These are phyloP conservation scores for Elanus axillaris DNA, from an alignment of 2,113 vertebrate genomes.

Conservation along the genomic window DNA sequence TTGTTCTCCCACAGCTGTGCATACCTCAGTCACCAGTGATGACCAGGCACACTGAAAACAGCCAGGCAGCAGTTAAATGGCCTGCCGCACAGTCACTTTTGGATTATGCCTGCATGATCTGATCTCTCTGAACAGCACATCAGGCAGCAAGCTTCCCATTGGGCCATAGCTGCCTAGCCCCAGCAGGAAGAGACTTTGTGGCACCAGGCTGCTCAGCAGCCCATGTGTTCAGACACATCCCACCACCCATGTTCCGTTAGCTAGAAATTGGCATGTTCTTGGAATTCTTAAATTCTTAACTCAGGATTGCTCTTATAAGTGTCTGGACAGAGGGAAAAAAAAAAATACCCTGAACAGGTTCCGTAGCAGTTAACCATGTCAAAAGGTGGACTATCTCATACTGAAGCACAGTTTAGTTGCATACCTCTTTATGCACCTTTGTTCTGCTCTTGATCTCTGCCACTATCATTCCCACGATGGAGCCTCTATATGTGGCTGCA, in stretches of 20 bases:
- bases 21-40: neutral
- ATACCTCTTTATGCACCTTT: constrained; percentile 98
- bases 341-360: neutral
- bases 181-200: neutral
- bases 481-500: constrained; percentile 90
- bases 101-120: neutral
- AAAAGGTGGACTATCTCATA: neutral
- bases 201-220: neutral
- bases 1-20: neutral
- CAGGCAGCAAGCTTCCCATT: neutral
- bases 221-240: neutral
- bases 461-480: constrained; percentile 98
- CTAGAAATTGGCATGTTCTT: neutral
- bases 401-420: neutral
- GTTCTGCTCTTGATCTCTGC: constrained; percentile 97
- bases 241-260: neutral
- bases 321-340: neutral
- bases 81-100: neutral
- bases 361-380: accelerated
- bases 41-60: neutral
- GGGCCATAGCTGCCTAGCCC: neutral
- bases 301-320: neutral
- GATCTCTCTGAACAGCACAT: neutral
- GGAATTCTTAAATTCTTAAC: neutral
- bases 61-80: neutral